phyloP scores from a whole-genome alignment of 2,888 invertebrate species.

The Scaptomyza tumidula region DNA sequence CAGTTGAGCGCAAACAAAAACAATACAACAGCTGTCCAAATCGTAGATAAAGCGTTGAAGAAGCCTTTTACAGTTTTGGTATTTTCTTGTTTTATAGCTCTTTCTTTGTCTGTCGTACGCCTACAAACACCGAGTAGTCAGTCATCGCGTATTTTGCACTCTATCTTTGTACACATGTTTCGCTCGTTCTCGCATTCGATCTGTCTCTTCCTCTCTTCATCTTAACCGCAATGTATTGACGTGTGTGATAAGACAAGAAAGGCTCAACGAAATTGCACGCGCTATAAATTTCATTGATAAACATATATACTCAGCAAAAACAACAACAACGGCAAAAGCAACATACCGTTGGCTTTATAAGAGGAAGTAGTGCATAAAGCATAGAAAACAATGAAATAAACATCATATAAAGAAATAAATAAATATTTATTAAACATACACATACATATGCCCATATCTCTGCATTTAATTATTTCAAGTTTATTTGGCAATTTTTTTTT shows the following conservation, averaged over 20 bases:
- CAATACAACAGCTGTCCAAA: constrained; percentile 65
- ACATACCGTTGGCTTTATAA: constrained; percentile 24
- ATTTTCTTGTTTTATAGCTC: constrained; percentile 14
- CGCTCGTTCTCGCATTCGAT: not conserved
- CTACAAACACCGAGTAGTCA: no score
- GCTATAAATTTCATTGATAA: constrained; percentile 64
- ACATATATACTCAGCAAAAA: constrained; percentile 15
- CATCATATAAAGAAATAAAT: constrained; percentile 23
- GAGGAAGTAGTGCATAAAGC: constrained; percentile 66
- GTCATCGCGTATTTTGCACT: constrained; percentile 45
- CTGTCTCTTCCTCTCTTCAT: not conserved
- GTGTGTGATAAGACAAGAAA: constrained; percentile 44
- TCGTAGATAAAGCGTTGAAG: constrained; percentile 34
- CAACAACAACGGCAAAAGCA: constrained; percentile 10
- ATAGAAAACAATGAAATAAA: constrained; percentile 34
- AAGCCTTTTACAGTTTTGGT: constrained; percentile 18
- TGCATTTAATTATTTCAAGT: not conserved
- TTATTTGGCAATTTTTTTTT: constrained; percentile 27
- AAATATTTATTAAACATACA: constrained; percentile 23
- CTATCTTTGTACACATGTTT: constrained; percentile 8
- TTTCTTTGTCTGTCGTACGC: constrained; percentile 30
- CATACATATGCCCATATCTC: not conserved
- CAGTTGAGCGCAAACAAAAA: constrained; percentile 25
- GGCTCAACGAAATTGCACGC: constrained; percentile 58
- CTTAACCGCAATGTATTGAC: constrained; percentile 6